Evolutionary conservation across 2,113 vertebrate species (phyloP).

Genomic region (Onychorhynchus coronatus): DNA sequence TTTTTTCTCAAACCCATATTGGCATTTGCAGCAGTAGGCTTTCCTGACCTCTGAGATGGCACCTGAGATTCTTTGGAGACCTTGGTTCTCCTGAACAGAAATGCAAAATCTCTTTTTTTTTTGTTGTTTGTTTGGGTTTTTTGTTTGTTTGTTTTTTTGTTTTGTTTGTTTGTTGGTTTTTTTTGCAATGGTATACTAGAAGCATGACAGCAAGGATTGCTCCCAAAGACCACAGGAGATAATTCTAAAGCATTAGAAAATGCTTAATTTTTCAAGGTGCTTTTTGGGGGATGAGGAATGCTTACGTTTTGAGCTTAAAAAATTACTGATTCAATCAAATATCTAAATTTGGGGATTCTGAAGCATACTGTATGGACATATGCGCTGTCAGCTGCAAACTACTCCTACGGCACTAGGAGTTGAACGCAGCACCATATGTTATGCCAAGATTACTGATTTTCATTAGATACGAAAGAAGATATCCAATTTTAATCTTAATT

Average conservation of each 20-base stretch:
- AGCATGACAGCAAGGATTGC: neutral
- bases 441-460: conserved; percentile 49
- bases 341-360: conserved; percentile 45
- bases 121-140: neutral
- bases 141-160: too few species aligned
- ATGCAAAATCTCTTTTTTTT: neutral
- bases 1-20: neutral
- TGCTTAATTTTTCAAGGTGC: neutral
- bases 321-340: conserved; percentile 33
- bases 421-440: conserved; percentile 22
- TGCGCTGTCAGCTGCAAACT: conserved; percentile 47
- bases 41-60: neutral
- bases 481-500: conserved; percentile 50
- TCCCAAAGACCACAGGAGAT: neutral
- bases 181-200: neutral
- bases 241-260: neutral
- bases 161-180: neutral
- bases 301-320: conserved; percentile 34
- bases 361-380: conserved; percentile 44
- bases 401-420: conserved; percentile 25
- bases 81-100: neutral
- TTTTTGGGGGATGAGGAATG: neutral
- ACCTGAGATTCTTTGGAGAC: neutral
- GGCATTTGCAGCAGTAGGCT: neutral
- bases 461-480: conserved; percentile 41